Base-by-base conservation (phyloP, 2,888 invertebrate genomes). In the Sarcophaga variegata region DNA sequence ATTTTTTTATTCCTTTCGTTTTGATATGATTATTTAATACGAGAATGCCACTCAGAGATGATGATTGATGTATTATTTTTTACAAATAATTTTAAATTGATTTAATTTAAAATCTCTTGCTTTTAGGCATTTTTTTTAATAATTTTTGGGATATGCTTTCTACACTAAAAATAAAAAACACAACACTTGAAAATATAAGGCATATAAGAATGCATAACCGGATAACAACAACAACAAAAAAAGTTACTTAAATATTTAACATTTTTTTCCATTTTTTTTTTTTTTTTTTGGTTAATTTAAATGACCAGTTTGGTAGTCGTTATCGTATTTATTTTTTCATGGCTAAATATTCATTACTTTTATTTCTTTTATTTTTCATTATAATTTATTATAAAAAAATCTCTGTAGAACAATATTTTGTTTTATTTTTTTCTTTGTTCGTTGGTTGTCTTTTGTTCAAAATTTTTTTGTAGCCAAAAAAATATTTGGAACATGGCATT, bases 401-500 rank as follows among this genome's bases (percentile, higher is more conserved):
- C 84, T 80, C 59, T 80, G 80, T 70, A 25, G 8, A 82, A 60
- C 45, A 64, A 45, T 14, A 17, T 71, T 63, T 78, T 69, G 22
- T 22, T 11, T 4, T 77, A 11, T 72, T n/a, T 78, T 20, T 22
- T 63, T 14, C 17, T 5, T 54, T 20, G 27, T 5, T 45, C 20
- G 11, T 37, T 72, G 62, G 45, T 45, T 67, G 75, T 60, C 69
- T 76, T 54, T 63, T 80, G 5, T 14, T 4, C 1, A 54, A 54
- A 54, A 37, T 63, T n/a, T 64, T 66, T 71, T 62, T n/a, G 70
- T 76, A 80, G 76, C 69, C 63, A 80, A 82, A 83, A 83, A 72
- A 83, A 72, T 86, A 88, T 87, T 81, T 88, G 80, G 83, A 84
- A 87, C 83, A 85, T 84, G 80, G 66, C 80, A 86, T 86, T 88